Base-by-base conservation (phyloP, 2,888 invertebrate species). In the Nomada flava region DNA sequence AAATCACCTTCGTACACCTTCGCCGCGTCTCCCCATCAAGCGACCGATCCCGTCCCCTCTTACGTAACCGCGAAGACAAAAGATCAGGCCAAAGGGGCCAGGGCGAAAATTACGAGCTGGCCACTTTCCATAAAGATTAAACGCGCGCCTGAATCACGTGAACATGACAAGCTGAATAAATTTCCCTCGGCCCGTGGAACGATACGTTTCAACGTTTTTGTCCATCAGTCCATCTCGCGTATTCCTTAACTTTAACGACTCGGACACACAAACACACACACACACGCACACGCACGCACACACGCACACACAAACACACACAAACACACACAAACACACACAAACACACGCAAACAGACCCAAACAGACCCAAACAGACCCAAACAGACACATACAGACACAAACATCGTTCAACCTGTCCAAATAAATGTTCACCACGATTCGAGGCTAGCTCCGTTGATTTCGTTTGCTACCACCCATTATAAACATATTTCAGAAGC, bases 401-500 rank as follows among this genome's bases (percentile, higher is more conserved):
- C 20, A 20, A 20, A 20, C 0, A 26, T 42, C 55, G 52, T 72
- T 77, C 77, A 76, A 36, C 53, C 52, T 67, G 50, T 50, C 42
- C 73, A 76, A 82, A 82, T 67, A 76, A 67, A 62, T 36, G 70
- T 82, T 73, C 42, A 60, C 71, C 47, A 26, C 13, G 52, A 55
- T 50, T 52, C 50, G 29, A 4, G 57, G 47, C 15, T 59, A 50
- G 42, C 42, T 71, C 53, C 18, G 42, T n/a, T 42, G 59, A 81
- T 81, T 76, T 81, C 68, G 74, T 69, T 20, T 7, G 67, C 63
- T 52, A 73, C 59, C 76, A 69, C 65, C 79, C 75, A 79, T 84
- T 83, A 84, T 83, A 79, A 79, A 67, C 73, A 83, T 83, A 77
- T 74, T 83, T 82, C 73, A 73, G 83, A 71, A 71, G 73, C 77